Evolutionary conservation across 2,888 invertebrate species (phyloP).

Genomic region (Arge pagana): DNA sequence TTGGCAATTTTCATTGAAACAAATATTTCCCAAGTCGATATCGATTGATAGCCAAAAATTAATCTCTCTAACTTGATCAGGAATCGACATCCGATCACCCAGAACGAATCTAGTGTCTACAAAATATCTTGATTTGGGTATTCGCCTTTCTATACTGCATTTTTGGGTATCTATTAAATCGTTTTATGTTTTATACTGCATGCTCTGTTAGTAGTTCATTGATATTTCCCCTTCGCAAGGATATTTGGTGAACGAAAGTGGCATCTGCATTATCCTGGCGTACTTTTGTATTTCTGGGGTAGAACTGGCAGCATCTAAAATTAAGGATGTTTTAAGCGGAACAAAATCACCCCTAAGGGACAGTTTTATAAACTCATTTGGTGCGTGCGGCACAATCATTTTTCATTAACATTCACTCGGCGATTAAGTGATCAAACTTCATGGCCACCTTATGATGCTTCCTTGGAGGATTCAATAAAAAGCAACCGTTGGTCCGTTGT

Average conservation of each 20-base stretch:
- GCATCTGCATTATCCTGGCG: slow-evolving; percentile 31
- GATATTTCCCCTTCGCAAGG: slow-evolving; percentile 19
- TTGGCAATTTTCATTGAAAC: no score
- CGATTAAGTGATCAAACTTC: slow-evolving; percentile 6
- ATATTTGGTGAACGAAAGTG: slow-evolving; percentile 16
- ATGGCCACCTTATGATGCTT: slow-evolving; percentile 3
- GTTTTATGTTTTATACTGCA: slow-evolving; percentile 36
- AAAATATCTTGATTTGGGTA: no score
- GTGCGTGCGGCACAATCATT: slow-evolving; percentile 19
- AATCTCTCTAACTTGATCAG: no score
- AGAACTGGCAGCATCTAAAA: slow-evolving; percentile 53
- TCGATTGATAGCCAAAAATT: no score
- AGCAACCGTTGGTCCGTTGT: no score
- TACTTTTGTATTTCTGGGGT: slow-evolving; percentile 34
- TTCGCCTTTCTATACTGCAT: no score
- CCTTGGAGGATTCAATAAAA: no score
- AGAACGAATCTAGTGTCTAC: no score
- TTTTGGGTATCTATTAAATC: no score
- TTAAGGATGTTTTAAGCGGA: slow-evolving; percentile 50
- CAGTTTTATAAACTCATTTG: slow-evolving; percentile 50
- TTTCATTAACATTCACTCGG: slow-evolving; percentile 10
- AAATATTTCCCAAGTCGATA: no score
- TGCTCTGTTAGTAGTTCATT: slow-evolving; percentile 39
- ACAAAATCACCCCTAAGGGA: slow-evolving; percentile 55
- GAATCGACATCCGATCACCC: no score